Conservation (phyloP, 92 coral and sea anemone genomes). For the Parazoanthus atlanticus region DNA sequence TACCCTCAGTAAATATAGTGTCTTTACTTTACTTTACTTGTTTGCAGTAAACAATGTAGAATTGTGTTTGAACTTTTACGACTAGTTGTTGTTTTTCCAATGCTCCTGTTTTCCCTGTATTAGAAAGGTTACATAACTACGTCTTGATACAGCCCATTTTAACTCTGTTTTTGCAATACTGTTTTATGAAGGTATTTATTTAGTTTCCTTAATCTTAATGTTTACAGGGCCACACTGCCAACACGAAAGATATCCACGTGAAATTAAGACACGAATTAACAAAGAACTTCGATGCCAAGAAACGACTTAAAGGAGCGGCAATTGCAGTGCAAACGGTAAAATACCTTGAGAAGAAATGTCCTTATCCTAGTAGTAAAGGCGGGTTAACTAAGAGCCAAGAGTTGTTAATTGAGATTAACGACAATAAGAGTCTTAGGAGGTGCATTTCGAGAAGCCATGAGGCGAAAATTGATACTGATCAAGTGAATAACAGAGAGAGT, state of each 20-base stretch:
- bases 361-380: constrained; percentile 16
- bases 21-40: no score
- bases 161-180: no score
- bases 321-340: constrained; percentile 95
- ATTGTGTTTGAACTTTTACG: neutral
- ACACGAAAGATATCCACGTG: constrained; percentile 84
- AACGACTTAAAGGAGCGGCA: constrained; percentile 82
- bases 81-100: neutral
- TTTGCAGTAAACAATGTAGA: neutral
- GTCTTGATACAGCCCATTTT: no score
- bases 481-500: neutral
- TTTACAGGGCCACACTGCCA: constrained; percentile 90
- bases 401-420: constrained; percentile 8
- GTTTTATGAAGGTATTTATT: neutral
- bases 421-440: constrained; percentile 6
- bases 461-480: constrained; percentile 19
- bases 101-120: neutral
- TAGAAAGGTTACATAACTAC: neutral
- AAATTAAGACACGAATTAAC: constrained; percentile 82
- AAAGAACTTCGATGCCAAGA: constrained; percentile 90
- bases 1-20: neutral
- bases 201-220: neutral
- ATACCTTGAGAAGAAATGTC: constrained; percentile 59
- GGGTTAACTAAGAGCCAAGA: constrained; percentile 42
- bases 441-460: constrained; percentile 17